Evolutionary conservation across 2,113 vertebrate genomes (phyloP).

Genomic region (Lophius piscatorius): DNA sequence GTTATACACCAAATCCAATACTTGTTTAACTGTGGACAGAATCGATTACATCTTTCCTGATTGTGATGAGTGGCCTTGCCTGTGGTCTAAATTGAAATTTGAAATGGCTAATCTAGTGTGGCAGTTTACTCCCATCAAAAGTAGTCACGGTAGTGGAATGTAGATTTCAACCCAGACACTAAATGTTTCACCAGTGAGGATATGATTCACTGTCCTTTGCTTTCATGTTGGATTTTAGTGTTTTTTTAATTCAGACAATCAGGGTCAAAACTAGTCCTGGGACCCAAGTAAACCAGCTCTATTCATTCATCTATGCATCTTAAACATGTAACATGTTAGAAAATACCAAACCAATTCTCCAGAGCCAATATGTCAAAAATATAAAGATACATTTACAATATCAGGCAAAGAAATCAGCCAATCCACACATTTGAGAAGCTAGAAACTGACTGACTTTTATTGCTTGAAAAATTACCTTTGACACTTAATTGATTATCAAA

Average conservation of each 20-base stretch:
- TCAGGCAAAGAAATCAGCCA: not conserved
- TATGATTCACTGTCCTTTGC: conserved; percentile 19
- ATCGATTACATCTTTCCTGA: conserved; percentile 71
- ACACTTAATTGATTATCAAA: conserved; percentile 7
- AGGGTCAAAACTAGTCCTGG: no score
- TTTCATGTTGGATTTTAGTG: conserved; percentile 31
- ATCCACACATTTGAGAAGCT: not conserved
- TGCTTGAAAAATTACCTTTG: conserved; percentile 6
- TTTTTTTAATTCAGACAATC: no score
- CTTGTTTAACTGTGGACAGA: conserved; percentile 58
- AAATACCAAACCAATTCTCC: not conserved
- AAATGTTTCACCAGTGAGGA: conserved; percentile 23
- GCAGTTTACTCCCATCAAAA: conserved; percentile 50
- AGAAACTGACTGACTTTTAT: not conserved
- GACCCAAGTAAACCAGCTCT: no score
- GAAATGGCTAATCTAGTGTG: conserved; percentile 50
- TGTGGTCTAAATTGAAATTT: conserved; percentile 54
- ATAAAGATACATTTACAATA: not conserved
- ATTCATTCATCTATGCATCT: no score
- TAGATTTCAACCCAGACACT: conserved; percentile 37
- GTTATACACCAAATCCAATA: conserved; percentile 67
- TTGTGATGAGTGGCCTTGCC: conserved; percentile 79
- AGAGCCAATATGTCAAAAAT: not conserved
- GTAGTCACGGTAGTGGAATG: conserved; percentile 55
- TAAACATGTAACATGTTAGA: no score